These are phyloP conservation scores for Eutrigla gurnardus DNA, from an alignment of 2,797 vertebrate species.

Conservation along the genomic window DNA sequence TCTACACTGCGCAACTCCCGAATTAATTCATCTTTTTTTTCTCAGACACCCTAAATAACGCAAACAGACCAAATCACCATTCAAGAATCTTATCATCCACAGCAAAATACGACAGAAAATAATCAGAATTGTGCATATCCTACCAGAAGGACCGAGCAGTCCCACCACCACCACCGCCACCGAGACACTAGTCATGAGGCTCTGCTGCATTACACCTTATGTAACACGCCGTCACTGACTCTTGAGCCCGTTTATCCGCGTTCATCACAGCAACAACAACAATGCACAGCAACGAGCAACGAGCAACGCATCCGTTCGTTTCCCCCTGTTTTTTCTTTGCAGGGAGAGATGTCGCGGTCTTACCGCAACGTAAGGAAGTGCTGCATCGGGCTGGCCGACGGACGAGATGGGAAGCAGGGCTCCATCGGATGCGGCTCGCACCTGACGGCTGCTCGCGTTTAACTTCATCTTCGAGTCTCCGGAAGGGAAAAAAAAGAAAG, in stretches of 20 bases:
- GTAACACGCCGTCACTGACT: constrained; percentile 78
- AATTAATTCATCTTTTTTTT: constrained; percentile 30
- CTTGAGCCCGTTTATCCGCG: constrained; percentile 70
- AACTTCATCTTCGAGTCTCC: constrained; percentile 80
- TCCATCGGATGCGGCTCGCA: constrained; percentile 83
- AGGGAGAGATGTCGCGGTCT: constrained; percentile 41
- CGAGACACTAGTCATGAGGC: constrained; percentile 72
- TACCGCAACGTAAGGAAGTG: constrained; percentile 86
- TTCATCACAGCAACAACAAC: constrained; percentile 5
- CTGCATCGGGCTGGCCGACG: constrained; percentile 79
- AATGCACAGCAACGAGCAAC: background rate
- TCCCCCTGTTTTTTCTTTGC: background rate
- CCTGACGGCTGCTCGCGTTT: constrained; percentile 71
- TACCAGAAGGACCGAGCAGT: constrained; percentile 68
- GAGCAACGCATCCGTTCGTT: background rate
- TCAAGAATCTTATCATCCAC: constrained; percentile 1
- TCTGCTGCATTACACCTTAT: constrained; percentile 82
- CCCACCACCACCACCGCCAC: constrained; percentile 57
- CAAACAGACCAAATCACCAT: background rate
- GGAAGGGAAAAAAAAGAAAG: constrained; percentile 41
- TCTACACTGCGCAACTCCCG: constrained; percentile 63
- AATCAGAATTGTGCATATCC: constrained; percentile 46
- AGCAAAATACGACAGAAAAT: constrained; percentile 27
- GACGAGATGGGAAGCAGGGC: constrained; percentile 67
- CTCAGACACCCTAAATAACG: constrained; percentile 8